Evolutionary conservation across 2,113 vertebrate genomes (phyloP).

Genomic region (Trachemys scripta): DNA sequence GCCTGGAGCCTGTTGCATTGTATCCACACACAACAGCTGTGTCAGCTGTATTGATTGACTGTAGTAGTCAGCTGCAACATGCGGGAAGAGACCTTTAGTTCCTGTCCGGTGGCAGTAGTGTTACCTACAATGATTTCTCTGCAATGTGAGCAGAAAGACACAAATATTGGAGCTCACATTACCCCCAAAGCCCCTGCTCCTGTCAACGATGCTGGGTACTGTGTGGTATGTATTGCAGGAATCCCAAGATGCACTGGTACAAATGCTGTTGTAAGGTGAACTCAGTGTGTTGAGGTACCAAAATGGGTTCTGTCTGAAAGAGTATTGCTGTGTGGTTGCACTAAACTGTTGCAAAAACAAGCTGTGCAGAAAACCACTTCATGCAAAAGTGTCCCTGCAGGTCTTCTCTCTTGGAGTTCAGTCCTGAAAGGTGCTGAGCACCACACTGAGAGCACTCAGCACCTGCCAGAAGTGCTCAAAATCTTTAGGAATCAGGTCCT

Average conservation of each 20-base stretch:
- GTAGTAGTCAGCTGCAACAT: neutral
- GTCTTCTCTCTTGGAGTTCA: neutral
- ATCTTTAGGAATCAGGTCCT: neutral
- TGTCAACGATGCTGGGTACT: neutral
- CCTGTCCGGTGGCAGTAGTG: neutral
- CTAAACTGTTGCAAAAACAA: fast-evolving
- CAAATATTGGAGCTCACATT: neutral
- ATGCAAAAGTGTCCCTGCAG: neutral
- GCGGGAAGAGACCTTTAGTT: neutral
- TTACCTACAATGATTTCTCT: neutral
- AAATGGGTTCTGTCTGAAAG: neutral
- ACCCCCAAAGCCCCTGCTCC: neutral
- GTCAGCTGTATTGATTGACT: neutral
- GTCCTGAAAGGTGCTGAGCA: neutral
- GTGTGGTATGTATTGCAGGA: neutral
- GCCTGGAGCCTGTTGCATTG: neutral
- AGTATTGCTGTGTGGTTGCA: neutral
- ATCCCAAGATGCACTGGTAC: fast-evolving
- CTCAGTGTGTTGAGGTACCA: neutral
- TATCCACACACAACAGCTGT: neutral
- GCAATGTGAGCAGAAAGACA: neutral
- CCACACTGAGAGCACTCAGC: neutral
- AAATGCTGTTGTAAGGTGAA: neutral
- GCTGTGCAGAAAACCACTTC: neutral
- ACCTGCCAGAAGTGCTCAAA: neutral